These are phyloP conservation scores for Pitta sordida DNA, from an alignment of 2,113 vertebrate genomes.

Conservation along the genomic window DNA sequence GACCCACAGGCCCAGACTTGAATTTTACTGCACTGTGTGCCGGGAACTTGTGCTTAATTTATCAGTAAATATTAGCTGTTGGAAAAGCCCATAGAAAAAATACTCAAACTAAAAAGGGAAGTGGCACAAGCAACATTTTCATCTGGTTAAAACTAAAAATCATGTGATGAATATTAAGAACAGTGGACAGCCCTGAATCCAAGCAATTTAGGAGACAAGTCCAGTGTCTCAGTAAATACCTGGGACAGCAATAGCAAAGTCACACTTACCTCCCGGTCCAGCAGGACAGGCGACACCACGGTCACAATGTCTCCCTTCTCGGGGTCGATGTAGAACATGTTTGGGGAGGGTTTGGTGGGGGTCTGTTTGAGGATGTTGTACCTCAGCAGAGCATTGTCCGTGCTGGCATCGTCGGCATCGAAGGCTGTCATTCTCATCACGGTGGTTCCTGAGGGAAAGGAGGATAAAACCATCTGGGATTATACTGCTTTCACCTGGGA, in stretches of 20 bases:
- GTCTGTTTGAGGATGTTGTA: slow-evolving; percentile 93
- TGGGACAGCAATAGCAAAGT: background rate
- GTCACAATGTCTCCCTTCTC: slow-evolving; percentile 96
- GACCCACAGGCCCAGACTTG: background rate
- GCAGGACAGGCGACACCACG: slow-evolving; percentile 83
- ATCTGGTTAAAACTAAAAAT: background rate
- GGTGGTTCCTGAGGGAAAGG: slow-evolving; percentile 79
- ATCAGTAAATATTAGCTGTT: background rate
- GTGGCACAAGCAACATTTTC: background rate
- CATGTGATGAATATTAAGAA: background rate
- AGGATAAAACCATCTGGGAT: rapidly evolving
- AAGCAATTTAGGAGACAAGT: background rate
- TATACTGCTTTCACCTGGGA: too few relatives aligned
- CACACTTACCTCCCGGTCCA: slow-evolving; percentile 89
- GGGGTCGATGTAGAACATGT: slow-evolving; percentile 97
- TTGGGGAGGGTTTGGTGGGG: slow-evolving; percentile 90
- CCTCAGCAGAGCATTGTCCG: slow-evolving; percentile 90
- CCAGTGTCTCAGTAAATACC: background rate
- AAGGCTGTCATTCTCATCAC: slow-evolving; percentile 94
- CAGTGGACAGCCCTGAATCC: background rate
- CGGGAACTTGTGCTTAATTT: background rate
- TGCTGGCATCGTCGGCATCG: slow-evolving; percentile 88
- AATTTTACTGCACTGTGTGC: background rate
- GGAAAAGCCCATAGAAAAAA: background rate
- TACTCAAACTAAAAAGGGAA: background rate